Evolutionary conservation across 2,797 vertebrate genomes (phyloP).

Genomic region (Xenops minutus): DNA sequence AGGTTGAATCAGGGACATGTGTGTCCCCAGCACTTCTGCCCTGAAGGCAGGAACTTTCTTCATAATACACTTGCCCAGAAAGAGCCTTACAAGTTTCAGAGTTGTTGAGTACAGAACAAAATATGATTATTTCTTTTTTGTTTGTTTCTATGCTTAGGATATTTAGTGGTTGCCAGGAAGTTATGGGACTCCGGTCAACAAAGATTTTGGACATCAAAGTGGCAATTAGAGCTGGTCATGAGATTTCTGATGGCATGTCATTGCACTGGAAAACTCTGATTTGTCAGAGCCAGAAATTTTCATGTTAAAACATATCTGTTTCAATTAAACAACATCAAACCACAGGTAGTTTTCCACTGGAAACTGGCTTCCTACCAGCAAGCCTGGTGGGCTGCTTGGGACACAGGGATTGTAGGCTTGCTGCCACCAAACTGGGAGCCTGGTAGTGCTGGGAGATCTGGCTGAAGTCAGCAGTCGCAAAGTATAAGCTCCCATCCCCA

Average conservation of each 20-base stretch:
- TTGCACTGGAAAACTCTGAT: background rate
- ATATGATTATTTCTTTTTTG: background rate
- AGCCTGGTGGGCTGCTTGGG: constrained; percentile 20
- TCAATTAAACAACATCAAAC: constrained; percentile 13
- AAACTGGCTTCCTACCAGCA: constrained; percentile 29
- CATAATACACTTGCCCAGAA: background rate
- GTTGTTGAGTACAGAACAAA: background rate
- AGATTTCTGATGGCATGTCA: background rate
- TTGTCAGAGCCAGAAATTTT: background rate
- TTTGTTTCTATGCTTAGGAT: background rate
- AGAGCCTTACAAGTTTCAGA: background rate
- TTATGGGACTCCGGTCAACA: background rate
- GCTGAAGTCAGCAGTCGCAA: background rate
- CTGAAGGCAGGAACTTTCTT: background rate
- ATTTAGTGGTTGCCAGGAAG: background rate
- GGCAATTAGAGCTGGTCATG: background rate
- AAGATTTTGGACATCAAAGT: constrained; percentile 17
- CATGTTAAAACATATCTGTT: background rate
- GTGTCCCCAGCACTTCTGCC: background rate
- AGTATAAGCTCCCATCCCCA: background rate
- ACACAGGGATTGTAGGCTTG: background rate
- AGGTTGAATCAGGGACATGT: background rate
- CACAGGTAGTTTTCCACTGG: constrained; percentile 27
- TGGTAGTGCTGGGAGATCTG: background rate
- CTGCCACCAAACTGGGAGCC: background rate